phyloP scores from a whole-genome alignment of 2,797 vertebrate species.

The Acanthornis magna region DNA sequence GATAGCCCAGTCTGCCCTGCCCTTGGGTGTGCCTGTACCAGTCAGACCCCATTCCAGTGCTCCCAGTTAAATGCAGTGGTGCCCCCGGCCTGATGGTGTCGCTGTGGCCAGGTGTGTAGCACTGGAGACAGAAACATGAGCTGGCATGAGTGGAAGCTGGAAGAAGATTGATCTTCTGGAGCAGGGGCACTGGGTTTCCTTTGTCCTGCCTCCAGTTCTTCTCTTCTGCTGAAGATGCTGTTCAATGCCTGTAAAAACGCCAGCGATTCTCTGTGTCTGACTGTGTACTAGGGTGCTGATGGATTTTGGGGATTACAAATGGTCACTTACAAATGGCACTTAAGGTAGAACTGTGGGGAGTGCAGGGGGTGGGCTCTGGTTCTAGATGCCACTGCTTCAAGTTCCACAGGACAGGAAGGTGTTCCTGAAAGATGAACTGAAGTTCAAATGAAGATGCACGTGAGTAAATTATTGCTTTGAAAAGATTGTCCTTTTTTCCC shows the following conservation, averaged over 20 bases:
- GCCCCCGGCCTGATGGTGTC: not conserved
- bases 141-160: not conserved
- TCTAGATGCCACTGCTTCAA: not conserved
- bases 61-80: not conserved
- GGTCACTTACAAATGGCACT: not conserved
- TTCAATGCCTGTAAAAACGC: not conserved
- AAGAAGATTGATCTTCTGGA: not conserved
- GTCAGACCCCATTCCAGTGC: not conserved
- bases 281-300: not conserved
- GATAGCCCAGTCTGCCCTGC: not conserved
- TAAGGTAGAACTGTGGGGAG: accelerated
- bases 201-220: not conserved
- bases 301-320: not conserved
- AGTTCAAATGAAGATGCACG: not conserved
- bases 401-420: not conserved
- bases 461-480: not conserved
- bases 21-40: accelerated
- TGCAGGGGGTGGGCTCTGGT: not conserved
- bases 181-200: not conserved
- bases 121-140: not conserved
- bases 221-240: not conserved
- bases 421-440: not conserved
- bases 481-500: not conserved
- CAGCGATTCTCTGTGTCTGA: not conserved
- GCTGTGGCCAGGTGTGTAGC: not conserved